Evolutionary conservation across 1,140 invertebrate genomes (phyloP).

Genomic region (Periplaneta americana): DNA sequence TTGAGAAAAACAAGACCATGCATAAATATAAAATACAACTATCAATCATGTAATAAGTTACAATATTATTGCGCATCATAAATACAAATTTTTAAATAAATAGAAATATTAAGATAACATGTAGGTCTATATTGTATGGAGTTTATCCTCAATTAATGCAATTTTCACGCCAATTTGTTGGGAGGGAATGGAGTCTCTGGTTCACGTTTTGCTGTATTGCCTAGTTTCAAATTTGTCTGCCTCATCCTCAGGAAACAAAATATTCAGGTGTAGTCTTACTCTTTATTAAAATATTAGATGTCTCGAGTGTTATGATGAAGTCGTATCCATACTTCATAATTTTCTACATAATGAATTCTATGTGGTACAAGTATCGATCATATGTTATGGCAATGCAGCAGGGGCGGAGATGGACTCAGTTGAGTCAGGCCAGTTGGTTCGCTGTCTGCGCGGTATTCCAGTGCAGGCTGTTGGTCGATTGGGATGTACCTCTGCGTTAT

Average conservation of each 20-base stretch:
- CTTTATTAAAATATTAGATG: neutral
- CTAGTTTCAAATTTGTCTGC: neutral
- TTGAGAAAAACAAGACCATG: no score
- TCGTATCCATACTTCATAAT: neutral
- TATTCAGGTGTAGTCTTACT: neutral
- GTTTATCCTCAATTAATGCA: no score
- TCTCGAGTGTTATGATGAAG: neutral
- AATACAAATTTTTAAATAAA: no score
- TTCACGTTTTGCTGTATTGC: neutral
- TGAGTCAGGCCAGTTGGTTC: conserved; percentile 14
- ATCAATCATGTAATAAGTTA: no score
- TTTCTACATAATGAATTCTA: neutral
- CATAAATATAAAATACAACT: no score
- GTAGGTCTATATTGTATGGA: no score
- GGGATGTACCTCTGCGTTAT: conserved; percentile 19
- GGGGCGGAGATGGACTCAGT: conserved; percentile 18
- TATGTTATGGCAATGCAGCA: conserved; percentile 10
- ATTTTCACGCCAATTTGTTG: neutral
- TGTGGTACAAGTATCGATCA: neutral
- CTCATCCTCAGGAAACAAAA: neutral
- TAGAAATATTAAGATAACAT: no score
- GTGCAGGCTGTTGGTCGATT: conserved; percentile 20
- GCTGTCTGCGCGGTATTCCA: conserved; percentile 19
- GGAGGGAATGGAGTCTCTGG: neutral
- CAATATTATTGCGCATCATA: no score